phyloP scores from a whole-genome alignment of 1,140 invertebrate genomes.

The Lithobius niger region DNA sequence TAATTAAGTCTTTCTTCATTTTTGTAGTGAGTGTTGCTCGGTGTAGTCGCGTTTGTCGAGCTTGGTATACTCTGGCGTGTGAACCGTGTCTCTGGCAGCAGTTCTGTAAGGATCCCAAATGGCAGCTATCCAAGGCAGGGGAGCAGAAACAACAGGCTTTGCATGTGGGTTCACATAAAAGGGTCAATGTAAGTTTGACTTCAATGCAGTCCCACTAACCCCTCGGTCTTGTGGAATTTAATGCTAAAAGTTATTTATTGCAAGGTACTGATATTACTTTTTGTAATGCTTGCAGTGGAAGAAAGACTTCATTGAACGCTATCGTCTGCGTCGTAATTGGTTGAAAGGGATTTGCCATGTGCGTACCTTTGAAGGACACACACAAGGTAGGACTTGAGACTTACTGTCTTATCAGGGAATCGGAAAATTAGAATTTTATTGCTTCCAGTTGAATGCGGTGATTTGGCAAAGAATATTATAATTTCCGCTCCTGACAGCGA shows the following conservation, averaged over 20 bases:
- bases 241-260: background rate
- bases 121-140: constrained; percentile 16
- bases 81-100: constrained; percentile 17
- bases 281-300: constrained; percentile 15
- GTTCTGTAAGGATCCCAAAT: constrained; percentile 14
- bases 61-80: constrained; percentile 13
- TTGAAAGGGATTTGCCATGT: constrained; percentile 29
- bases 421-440: too few relatives aligned
- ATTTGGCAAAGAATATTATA: too few relatives aligned
- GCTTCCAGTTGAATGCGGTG: too few relatives aligned
- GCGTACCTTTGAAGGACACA: constrained; percentile 37
- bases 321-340: constrained; percentile 27
- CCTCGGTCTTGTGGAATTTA: too few relatives aligned
- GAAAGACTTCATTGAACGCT: constrained; percentile 25
- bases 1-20: constrained; percentile 2
- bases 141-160: constrained; percentile 16
- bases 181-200: constrained; percentile 7
- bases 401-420: too few relatives aligned
- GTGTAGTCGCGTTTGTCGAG: constrained; percentile 24
- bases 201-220: background rate
- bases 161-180: constrained; percentile 9
- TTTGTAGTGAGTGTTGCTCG: constrained; percentile 29
- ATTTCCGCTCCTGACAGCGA: too few relatives aligned
- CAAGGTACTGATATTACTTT: background rate
- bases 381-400: constrained; percentile 31